A percentile compares a stretch with the other conserved stretches of the same genome.
phyloP scores from a whole-genome alignment of 2,888 invertebrate species.

The Dysmachus trigonus region DNA sequence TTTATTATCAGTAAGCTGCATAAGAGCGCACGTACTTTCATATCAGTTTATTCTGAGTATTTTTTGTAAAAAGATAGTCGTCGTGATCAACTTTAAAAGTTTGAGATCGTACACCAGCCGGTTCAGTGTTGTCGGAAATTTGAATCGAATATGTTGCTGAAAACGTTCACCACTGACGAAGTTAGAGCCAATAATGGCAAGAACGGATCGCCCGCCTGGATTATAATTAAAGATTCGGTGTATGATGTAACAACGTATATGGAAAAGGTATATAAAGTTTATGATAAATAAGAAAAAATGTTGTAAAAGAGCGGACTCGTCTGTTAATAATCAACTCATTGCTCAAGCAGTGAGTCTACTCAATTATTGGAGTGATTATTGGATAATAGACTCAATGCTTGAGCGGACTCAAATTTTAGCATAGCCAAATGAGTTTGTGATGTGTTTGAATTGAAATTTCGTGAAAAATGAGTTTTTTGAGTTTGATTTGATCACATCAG shows the following conservation, averaged over 20 bases:
- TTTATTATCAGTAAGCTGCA: neutral
- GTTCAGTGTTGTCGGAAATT: neutral
- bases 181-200: constrained; percentile 70
- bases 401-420: too few species aligned
- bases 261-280: constrained; percentile 59
- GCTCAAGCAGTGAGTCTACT: too few species aligned
- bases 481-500: too few species aligned
- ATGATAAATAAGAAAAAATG: neutral
- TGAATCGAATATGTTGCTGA: constrained; percentile 52
- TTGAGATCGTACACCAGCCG: neutral
- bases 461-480: too few species aligned
- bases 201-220: constrained; percentile 69
- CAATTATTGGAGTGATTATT: too few species aligned
- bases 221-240: constrained; percentile 72
- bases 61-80: neutral
- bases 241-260: constrained; percentile 76
- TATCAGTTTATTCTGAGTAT: neutral
- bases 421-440: too few species aligned
- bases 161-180: constrained; percentile 65
- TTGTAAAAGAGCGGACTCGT: too few species aligned
- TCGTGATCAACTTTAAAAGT: neutral
- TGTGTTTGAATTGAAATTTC: too few species aligned
- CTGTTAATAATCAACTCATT: too few species aligned
- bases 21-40: neutral
- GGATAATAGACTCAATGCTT: too few species aligned